Conservation (phyloP, 2,113 vertebrate genomes). For the Neodontobutis hainanensis region DNA sequence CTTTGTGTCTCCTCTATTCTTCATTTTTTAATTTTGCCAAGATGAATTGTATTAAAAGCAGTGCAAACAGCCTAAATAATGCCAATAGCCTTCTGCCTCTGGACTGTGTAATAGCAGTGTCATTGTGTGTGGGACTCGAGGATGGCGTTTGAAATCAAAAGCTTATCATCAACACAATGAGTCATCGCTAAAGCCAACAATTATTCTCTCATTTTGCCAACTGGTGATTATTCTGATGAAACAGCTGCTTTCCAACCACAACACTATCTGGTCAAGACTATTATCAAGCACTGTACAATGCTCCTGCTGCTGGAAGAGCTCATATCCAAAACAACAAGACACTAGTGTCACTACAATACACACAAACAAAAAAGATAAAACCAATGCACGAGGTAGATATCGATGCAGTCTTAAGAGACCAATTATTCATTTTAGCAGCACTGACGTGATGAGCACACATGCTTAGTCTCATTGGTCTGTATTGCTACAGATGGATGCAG, state of each 20-base stretch:
- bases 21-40: background rate
- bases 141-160: conserved; percentile 26
- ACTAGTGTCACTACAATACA: background rate
- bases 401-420: background rate
- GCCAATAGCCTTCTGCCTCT: conserved; percentile 1
- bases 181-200: conserved; percentile 29
- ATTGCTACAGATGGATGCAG: too few species aligned
- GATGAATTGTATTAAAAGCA: background rate
- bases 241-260: background rate
- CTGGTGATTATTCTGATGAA: conserved; percentile 36
- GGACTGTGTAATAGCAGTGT: conserved; percentile 11
- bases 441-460: too few species aligned
- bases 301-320: background rate
- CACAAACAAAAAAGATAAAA: background rate
- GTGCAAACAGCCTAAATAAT: conserved; percentile 30
- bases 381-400: background rate
- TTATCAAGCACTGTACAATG: conserved; percentile 2
- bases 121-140: conserved; percentile 8
- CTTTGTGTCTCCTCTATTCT: background rate
- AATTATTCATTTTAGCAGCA: background rate
- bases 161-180: conserved; percentile 27
- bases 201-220: conserved; percentile 14
- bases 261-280: conserved; percentile 3
- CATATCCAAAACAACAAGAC: conserved; percentile 1
- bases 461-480: too few species aligned